These are phyloP conservation scores for Nasonia oneida DNA, from an alignment of 2,888 invertebrate genomes.

Conservation along the genomic window DNA sequence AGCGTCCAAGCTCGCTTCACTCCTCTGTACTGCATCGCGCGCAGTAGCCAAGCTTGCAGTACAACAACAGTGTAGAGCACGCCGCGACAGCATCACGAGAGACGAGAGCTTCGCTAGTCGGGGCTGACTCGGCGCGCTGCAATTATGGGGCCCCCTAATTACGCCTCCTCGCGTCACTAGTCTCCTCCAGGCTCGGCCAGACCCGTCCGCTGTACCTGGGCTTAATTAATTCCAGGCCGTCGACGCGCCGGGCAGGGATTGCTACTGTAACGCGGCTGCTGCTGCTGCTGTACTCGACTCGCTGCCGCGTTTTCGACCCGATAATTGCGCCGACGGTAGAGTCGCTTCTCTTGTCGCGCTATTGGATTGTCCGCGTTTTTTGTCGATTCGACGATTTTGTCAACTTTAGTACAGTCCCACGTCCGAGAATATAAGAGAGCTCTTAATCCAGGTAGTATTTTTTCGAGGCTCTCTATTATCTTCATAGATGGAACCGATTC, in stretches of 20 bases:
- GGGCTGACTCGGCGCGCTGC: slow-evolving; percentile 3
- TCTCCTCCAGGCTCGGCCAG: background rate
- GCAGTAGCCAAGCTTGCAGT: background rate
- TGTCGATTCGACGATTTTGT: too few species aligned
- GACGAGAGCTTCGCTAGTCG: background rate
- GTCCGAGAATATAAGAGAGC: too few species aligned
- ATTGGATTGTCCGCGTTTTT: too few species aligned
- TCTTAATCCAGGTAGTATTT: too few species aligned
- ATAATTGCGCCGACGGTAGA: background rate
- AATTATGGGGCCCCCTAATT: slow-evolving; percentile 5
- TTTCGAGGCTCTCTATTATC: too few species aligned
- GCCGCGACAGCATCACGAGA: background rate
- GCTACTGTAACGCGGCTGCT: background rate
- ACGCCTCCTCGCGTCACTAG: background rate
- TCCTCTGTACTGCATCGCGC: background rate
- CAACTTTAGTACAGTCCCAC: too few species aligned
- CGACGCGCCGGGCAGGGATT: background rate
- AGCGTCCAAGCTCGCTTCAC: background rate
- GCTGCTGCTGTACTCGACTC: background rate
- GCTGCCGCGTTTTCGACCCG: background rate
- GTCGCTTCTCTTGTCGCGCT: too few species aligned
- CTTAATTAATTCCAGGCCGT: slow-evolving; percentile 13
- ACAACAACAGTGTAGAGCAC: background rate
- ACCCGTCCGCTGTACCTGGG: background rate
- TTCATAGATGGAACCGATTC: too few species aligned